Conservation (phyloP, 1,140 invertebrate species). For the Nasonia longicornis region DNA sequence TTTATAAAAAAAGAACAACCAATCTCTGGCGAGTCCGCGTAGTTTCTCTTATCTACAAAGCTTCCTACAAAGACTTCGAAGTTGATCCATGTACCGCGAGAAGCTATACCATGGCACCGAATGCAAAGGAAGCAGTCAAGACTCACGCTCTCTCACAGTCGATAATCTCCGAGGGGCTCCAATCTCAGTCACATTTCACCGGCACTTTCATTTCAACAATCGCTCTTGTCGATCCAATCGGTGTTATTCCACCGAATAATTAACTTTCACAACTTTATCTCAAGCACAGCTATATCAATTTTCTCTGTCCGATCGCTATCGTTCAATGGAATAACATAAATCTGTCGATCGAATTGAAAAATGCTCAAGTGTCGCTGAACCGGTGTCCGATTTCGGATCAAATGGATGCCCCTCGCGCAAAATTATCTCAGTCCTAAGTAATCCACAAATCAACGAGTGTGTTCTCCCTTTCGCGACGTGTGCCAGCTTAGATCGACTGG, state of each 20-base stretch:
- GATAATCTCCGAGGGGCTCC: not conserved
- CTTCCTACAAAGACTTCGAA: not conserved
- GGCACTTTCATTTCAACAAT: slow-evolving; percentile 4
- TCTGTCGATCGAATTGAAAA: not conserved
- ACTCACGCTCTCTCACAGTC: slow-evolving; percentile 12
- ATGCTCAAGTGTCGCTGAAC: not conserved
- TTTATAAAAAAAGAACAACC: slow-evolving; percentile 23
- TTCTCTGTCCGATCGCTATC: not conserved
- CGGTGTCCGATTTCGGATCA: not conserved
- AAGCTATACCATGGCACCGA: slow-evolving; percentile 7
- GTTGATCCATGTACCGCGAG: slow-evolving; percentile 14
- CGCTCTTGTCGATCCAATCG: not conserved
- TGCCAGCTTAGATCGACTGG: slow-evolving; percentile 9
- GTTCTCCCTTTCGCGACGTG: not conserved
- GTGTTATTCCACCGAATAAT: not conserved
- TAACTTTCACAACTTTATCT: not conserved
- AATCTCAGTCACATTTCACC: not conserved
- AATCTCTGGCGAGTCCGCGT: slow-evolving; percentile 6
- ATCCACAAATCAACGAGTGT: not conserved
- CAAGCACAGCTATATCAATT: not conserved
- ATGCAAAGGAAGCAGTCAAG: slow-evolving; percentile 10
- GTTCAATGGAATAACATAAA: not conserved
- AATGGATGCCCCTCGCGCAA: not conserved
- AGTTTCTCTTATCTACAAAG: slow-evolving; percentile 32
- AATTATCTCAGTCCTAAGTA: not conserved